phyloP scores from a whole-genome alignment of 2,797 vertebrate genomes.

The Sylvia borin region DNA sequence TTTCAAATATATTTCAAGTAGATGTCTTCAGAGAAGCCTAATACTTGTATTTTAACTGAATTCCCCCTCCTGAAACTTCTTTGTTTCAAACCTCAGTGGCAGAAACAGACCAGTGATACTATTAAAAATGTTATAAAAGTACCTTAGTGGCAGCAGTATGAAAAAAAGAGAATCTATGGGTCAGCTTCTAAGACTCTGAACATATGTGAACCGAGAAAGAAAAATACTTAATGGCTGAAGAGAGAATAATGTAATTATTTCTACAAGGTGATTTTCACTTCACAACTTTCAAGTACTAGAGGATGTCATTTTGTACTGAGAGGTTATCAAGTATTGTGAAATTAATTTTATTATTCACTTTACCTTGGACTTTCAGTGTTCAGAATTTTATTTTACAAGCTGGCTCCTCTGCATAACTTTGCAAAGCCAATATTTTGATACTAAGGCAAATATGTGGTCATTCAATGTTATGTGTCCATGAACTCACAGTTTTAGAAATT shows the following conservation, averaged over 20 bases:
- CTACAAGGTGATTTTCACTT: conserved; percentile 66
- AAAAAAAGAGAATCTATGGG: conserved; percentile 30
- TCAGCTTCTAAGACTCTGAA: conserved; percentile 45
- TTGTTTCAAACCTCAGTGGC: conserved; percentile 40
- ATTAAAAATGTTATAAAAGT: conserved; percentile 20
- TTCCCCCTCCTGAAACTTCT: conserved; percentile 33
- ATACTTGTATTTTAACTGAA: conserved; percentile 29
- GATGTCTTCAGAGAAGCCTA: conserved; percentile 28
- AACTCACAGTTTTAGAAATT: neutral
- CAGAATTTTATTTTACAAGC: conserved; percentile 30
- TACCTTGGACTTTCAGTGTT: conserved; percentile 10
- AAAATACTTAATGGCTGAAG: conserved; percentile 54
- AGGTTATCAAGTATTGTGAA: conserved; percentile 37
- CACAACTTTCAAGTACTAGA: conserved; percentile 56
- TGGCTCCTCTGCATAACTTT: neutral
- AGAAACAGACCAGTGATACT: conserved; percentile 52
- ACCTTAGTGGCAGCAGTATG: conserved; percentile 25
- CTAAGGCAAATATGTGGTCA: conserved; percentile 33
- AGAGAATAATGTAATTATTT: conserved; percentile 69
- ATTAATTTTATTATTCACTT: conserved; percentile 60
- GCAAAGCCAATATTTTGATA: conserved; percentile 51
- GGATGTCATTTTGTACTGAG: conserved; percentile 57
- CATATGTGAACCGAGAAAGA: conserved; percentile 57
- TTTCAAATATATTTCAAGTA: conserved; percentile 14
- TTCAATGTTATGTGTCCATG: neutral